Conservation (phyloP, 2,113 vertebrate genomes). For the Cyphomyrus plagiostoma region DNA sequence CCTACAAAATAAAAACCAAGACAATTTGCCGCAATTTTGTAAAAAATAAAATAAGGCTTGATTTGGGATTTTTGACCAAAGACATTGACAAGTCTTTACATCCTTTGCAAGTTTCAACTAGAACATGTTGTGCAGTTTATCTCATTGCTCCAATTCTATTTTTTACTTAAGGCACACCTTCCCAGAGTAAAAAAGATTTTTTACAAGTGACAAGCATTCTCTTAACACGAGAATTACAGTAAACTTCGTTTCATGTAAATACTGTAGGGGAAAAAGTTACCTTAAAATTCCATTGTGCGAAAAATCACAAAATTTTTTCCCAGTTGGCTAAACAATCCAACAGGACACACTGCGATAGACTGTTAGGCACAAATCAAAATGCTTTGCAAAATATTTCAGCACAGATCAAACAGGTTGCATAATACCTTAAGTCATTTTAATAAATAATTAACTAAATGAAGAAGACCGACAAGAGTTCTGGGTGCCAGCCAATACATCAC, state of each 20-base stretch:
- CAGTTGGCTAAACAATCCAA: neutral
- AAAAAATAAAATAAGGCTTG: neutral
- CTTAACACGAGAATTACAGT: neutral
- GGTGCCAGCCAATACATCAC: neutral
- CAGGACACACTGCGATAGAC: neutral
- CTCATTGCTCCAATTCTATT: neutral
- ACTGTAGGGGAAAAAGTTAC: neutral
- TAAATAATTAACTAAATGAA: neutral
- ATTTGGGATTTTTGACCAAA: neutral
- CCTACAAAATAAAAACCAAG: neutral
- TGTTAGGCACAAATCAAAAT: neutral
- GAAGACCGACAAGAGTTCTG: neutral
- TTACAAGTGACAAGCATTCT: neutral
- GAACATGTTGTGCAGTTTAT: neutral
- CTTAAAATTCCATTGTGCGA: neutral
- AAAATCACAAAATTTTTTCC: neutral
- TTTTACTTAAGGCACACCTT: neutral
- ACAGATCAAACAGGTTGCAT: neutral
- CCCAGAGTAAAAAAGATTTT: neutral
- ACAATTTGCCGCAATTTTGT: neutral
- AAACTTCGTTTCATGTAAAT: neutral
- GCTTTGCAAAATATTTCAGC: neutral
- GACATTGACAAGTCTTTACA: neutral
- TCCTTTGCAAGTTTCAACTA: neutral
- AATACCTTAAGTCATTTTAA: neutral